Conservation (phyloP, 2,888 invertebrate species). For the Listrodromus nycthemerus region DNA sequence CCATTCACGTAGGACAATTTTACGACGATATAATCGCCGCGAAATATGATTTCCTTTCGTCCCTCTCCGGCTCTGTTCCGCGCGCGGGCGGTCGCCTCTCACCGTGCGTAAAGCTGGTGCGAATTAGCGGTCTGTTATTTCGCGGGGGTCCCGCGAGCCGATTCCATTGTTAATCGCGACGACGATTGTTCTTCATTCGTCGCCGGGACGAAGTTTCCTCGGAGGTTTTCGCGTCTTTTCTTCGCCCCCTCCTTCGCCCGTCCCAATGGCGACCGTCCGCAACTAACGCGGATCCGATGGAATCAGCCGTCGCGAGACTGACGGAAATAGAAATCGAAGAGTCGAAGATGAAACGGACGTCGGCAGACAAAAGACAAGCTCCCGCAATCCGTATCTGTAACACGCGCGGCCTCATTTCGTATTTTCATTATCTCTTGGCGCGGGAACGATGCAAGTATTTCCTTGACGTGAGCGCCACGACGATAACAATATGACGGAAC, state of each 20-base stretch:
- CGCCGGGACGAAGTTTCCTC: constrained; percentile 54
- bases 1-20: constrained; percentile 75
- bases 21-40: constrained; percentile 76
- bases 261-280: not conserved
- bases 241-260: not conserved
- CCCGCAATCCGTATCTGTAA: not conserved
- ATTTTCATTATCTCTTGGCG: not conserved
- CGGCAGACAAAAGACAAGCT: constrained; percentile 6
- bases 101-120: constrained; percentile 39
- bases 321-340: constrained; percentile 51
- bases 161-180: constrained; percentile 66
- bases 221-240: constrained; percentile 6
- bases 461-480: constrained; percentile 8
- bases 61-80: not conserved
- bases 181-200: constrained; percentile 69
- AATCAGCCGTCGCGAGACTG: not conserved
- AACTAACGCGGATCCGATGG: not conserved
- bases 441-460: constrained; percentile 1
- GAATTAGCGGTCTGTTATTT: constrained; percentile 30
- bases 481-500: constrained; percentile 23
- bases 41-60: constrained; percentile 71
- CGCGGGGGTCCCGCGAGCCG: constrained; percentile 36
- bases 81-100: constrained; percentile 57
- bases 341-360: constrained; percentile 59
- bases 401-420: not conserved